Percentiles rank a stretch among this genome's conserved stretches.
These are phyloP conservation scores for Petrocephalus schoutedeni DNA, from an alignment of 2,797 vertebrate genomes.

Conservation along the genomic window DNA sequence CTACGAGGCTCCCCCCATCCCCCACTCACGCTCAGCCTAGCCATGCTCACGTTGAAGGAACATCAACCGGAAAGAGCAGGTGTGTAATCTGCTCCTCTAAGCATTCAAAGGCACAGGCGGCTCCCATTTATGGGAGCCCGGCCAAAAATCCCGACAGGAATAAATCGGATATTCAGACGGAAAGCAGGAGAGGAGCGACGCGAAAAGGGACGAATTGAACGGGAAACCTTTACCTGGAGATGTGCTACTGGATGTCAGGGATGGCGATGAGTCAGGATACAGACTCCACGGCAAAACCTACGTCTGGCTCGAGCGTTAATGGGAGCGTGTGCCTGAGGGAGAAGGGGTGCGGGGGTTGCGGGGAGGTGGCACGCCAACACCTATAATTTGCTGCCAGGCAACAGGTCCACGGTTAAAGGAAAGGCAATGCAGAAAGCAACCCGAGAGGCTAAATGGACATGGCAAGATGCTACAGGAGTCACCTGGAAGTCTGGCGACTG, in stretches of 20 bases:
- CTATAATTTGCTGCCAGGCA: conserved; percentile 13
- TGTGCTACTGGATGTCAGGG: conserved; percentile 37
- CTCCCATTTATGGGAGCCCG: not conserved
- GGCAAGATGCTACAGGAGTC: not conserved
- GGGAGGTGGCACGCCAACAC: not conserved
- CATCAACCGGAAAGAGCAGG: conserved; percentile 29
- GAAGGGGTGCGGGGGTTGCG: not conserved
- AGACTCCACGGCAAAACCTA: conserved; percentile 41
- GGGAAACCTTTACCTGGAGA: conserved; percentile 42
- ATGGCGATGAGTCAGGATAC: conserved; percentile 42
- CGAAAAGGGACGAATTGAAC: not conserved
- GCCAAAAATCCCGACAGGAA: not conserved
- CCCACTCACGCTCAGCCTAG: not conserved
- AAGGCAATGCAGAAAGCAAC: not conserved
- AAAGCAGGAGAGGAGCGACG: not conserved
- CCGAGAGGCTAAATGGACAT: not conserved
- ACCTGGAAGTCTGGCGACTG: not conserved
- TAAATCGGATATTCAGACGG: not conserved
- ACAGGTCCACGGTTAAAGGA: not conserved
- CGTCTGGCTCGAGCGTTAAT: conserved; percentile 27
- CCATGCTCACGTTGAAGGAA: conserved; percentile 24
- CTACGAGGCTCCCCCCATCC: conserved; percentile 20
- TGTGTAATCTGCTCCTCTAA: not conserved
- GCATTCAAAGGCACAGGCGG: not conserved
- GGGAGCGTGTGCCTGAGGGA: not conserved